Percentiles rank a stretch among this genome's conserved stretches.
These are phyloP conservation scores for Gallinago solitaria DNA, from an alignment of 2,797 vertebrate species.

Conservation along the genomic window DNA sequence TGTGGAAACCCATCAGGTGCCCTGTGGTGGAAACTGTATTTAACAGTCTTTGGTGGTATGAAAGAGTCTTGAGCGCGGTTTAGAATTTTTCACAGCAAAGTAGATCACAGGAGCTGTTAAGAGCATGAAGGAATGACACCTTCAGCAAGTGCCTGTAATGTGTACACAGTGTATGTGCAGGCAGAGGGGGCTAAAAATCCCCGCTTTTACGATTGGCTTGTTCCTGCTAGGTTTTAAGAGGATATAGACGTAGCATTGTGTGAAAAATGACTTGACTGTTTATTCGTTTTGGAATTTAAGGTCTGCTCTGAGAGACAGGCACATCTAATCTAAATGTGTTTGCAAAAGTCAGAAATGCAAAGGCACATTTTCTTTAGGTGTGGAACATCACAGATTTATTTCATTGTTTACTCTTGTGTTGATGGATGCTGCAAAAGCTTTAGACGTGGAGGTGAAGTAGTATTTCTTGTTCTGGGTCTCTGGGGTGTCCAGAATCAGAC, in stretches of 20 bases:
- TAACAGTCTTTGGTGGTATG: neutral
- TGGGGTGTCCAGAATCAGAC: neutral
- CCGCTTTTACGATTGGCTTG: neutral
- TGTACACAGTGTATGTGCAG: neutral
- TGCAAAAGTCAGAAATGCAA: neutral
- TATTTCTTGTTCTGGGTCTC: neutral
- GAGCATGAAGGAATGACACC: neutral
- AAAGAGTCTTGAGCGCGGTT: neutral
- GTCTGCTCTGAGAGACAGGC: neutral
- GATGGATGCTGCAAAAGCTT: conserved; percentile 3
- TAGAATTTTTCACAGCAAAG: neutral
- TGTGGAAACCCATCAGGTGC: neutral
- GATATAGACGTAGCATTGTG: neutral
- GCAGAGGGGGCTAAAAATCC: neutral
- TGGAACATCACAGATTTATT: conserved; percentile 21
- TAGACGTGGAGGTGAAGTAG: neutral
- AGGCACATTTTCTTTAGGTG: neutral
- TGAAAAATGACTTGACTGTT: neutral
- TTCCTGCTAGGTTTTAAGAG: neutral
- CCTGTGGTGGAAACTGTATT: neutral
- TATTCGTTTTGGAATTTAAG: neutral
- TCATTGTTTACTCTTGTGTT: neutral
- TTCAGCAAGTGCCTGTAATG: neutral
- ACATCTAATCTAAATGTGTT: neutral
- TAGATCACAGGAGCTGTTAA: neutral